phyloP scores from a whole-genome alignment of 2,888 invertebrate species.

The Sclerodermus sp. region DNA sequence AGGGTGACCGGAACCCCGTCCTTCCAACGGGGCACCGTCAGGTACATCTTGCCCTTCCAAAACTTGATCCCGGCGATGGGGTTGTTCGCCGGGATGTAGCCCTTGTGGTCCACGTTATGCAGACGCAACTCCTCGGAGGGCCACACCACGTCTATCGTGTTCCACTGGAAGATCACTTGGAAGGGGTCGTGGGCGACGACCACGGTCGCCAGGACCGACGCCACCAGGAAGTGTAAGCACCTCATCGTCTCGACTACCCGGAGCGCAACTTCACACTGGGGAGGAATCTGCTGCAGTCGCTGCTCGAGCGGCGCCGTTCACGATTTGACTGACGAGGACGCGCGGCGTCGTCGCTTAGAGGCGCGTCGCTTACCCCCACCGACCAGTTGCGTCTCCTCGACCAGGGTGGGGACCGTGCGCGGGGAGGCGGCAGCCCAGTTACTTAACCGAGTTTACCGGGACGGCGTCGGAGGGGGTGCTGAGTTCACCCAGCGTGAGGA shows the following conservation, averaged over 20 bases:
- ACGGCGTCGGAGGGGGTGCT: too few species aligned
- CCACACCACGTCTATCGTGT: slow-evolving; percentile 71
- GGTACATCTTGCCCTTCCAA: slow-evolving; percentile 68
- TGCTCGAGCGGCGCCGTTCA: slow-evolving; percentile 41
- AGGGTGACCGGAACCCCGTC: slow-evolving; percentile 73
- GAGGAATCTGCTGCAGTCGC: slow-evolving; percentile 3
- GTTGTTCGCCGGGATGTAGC: slow-evolving; percentile 70
- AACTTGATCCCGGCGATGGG: slow-evolving; percentile 70
- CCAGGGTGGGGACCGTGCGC: neutral
- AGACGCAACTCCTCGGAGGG: slow-evolving; percentile 62
- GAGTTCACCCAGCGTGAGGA: too few species aligned
- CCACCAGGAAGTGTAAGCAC: slow-evolving; percentile 16
- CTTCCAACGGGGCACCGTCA: slow-evolving; percentile 72
- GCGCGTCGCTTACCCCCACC: slow-evolving; percentile 25
- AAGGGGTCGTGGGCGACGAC: slow-evolving; percentile 59
- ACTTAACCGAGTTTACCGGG: neutral
- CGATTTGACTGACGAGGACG: slow-evolving; percentile 48
- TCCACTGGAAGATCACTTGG: slow-evolving; percentile 74
- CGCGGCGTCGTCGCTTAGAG: slow-evolving; percentile 28
- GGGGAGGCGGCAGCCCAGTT: neutral
- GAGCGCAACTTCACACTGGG: neutral
- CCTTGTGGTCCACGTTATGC: slow-evolving; percentile 61
- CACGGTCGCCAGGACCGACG: slow-evolving; percentile 13
- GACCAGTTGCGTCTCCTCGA: neutral
- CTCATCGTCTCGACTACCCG: slow-evolving; percentile 14